Base-by-base conservation (phyloP, 2,113 vertebrate genomes). In the Cyprinodon variegatus region DNA sequence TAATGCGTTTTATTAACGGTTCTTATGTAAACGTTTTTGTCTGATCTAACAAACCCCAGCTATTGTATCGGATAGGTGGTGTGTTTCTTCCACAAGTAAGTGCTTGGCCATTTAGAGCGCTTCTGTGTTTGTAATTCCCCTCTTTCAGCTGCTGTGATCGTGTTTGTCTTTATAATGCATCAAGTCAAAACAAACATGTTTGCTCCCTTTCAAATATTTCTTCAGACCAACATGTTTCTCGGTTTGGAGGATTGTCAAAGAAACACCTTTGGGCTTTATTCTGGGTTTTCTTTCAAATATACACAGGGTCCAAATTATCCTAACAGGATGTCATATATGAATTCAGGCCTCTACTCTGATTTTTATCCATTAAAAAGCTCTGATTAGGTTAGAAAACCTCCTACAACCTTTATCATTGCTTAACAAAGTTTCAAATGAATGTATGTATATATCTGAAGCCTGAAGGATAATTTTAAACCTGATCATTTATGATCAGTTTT, bases 21-120 rank as follows among this genome's bases (percentile, higher is more conserved):
- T 84, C 68, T 86, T 50, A 76, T 73, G 12, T 74, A 9, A 65
- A 83, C 83, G 48, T 81, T 69, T 90, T 69, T 87, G 36, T 86
- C 86, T 90, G 81, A 48, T 77, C 38, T 77, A 66, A 86, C 65
- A 78, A 70, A 86, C 72, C 45, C 81, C 92, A 96, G 96, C 94
- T 97, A 71, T 93, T 95, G 85, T 97, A 95, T 94, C 92, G 92
- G 92, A 96, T 94, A 89, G 95, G 95, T 90, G 91, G 85, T 88
- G 20, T 94, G 71, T 95, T 95, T 94, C 93, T 84, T 79, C 90
- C 94, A 59, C 79, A 94, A 83, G 96, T 97, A 94, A 97, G 96
- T 98, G 94, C 87, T 65, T 64, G 79, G 68, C 22, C 0, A 3
- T 75, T 67, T 20, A 60, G 36, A 78, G 65, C 61, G 53, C 78